phyloP scores from a whole-genome alignment of 2,797 vertebrate genomes.

The Tauraco hartlaubi region DNA sequence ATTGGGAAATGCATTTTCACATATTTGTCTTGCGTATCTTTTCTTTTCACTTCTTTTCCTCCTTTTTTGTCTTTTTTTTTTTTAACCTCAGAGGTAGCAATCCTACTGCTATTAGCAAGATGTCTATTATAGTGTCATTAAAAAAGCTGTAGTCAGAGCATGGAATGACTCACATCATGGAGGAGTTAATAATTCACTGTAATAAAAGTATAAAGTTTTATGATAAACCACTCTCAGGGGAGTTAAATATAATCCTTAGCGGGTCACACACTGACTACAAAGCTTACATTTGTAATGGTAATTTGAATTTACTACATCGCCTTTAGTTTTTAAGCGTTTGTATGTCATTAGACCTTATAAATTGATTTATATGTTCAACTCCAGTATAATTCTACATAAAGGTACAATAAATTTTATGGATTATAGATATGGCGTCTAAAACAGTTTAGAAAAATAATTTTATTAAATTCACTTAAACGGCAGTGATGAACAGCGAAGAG shows the following conservation, averaged over 20 bases:
- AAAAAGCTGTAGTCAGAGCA: conserved; percentile 84
- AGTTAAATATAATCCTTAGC: conserved; percentile 88
- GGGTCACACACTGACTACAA: conserved; percentile 86
- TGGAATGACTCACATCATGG: conserved; percentile 87
- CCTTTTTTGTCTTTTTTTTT: conserved; percentile 15
- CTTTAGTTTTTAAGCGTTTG: conserved; percentile 87
- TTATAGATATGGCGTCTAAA: conserved; percentile 86
- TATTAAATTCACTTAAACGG: conserved; percentile 78
- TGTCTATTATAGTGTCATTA: conserved; percentile 88
- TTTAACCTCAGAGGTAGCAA: conserved; percentile 79
- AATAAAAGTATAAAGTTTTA: conserved; percentile 90
- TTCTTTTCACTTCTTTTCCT: conserved; percentile 45
- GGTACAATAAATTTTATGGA: conserved; percentile 86
- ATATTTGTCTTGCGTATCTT: conserved; percentile 18
- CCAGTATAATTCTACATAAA: conserved; percentile 84
- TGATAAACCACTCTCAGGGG: conserved; percentile 87
- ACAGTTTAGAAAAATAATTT: conserved; percentile 86
- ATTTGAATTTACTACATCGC: conserved; percentile 87
- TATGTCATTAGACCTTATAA: conserved; percentile 87
- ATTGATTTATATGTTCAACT: conserved; percentile 87
- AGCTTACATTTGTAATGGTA: conserved; percentile 88
- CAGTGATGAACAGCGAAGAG: conserved; percentile 48
- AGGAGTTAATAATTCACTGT: conserved; percentile 88
- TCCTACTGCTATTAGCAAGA: conserved; percentile 84
- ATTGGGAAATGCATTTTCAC: conserved; percentile 48